Base-by-base conservation (phyloP, 1,140 invertebrate genomes). In the Ceratina calcarata region DNA sequence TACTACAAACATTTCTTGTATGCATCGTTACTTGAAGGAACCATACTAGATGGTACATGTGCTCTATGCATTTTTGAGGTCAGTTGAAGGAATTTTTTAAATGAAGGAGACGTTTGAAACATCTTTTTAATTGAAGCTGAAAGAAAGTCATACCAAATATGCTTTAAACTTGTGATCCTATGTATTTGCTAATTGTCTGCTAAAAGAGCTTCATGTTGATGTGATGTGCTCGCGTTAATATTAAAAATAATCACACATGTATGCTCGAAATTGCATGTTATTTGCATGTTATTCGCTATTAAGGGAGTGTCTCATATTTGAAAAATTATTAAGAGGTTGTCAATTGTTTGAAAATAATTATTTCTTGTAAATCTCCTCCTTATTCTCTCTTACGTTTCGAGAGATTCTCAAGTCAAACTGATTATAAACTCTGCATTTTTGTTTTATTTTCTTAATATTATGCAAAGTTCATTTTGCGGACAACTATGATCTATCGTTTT, bases 1-100 rank as follows among this genome's bases (percentile, higher is more conserved):
- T 60, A 85, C 66, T 64, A 76, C 85, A 85, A 86, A 86, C 85
- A 83, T 83, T 86, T 82, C 77, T 75, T 83, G 79, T 72, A 75
- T 57, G 71, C 65, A 16, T 57, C 60, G 37, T 71, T 68, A 57
- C 22, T 37, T 8, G 51, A 55, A 81, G 64, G 22, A 16, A 58
- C 53, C 16, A 76, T 62, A 58, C 67, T 67, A 58, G 32, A 72
- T 16, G 22, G 16, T 7, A 62, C 32, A 20, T 53, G 71, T 71
- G 12, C 49, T 32, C 3, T 60, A 65, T 16, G n/a, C 37, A 55
- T 15, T 51, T 71, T 18, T 70, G 73, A 71, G 81, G 24, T 76
- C 27, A 66, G 53, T 16, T 16, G 51, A 13, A 53, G 51, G 10
- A 10, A 53, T 18, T 55, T 55, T 55, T 55, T 55, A 55, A 55